Evolutionary conservation across 2,888 invertebrate species (phyloP).

Genomic region (Agelastica alni): DNA sequence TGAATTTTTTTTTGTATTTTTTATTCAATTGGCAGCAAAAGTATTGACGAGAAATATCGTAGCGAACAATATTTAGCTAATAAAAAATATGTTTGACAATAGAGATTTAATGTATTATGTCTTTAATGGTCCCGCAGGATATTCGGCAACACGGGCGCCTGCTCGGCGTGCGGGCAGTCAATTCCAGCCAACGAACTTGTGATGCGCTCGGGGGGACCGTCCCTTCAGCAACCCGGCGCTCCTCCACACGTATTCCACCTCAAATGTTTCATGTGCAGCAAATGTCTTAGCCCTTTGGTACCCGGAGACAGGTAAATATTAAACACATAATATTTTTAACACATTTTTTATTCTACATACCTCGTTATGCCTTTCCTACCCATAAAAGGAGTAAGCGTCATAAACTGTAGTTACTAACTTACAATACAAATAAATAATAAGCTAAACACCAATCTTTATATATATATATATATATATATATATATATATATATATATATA

Average conservation of each 20-base stretch:
- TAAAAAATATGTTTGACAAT: conserved; percentile 28
- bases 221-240: conserved; percentile 61
- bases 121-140: conserved; percentile 69
- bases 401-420: too few species aligned
- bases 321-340: background rate
- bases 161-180: conserved; percentile 88
- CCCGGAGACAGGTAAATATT: conserved; percentile 74
- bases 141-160: conserved; percentile 88
- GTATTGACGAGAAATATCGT: conserved; percentile 2
- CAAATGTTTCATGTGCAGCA: conserved; percentile 94
- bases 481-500: too few species aligned
- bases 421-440: too few species aligned
- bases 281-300: conserved; percentile 86
- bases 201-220: conserved; percentile 75
- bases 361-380: too few species aligned
- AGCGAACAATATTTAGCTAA: background rate
- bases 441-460: too few species aligned
- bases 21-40: too few species aligned
- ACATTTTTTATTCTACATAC: too few species aligned
- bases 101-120: conserved; percentile 49
- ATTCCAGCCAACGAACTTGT: conserved; percentile 94
- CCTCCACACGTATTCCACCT: conserved; percentile 86
- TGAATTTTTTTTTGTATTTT: too few species aligned
- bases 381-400: too few species aligned
- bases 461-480: too few species aligned